These are phyloP conservation scores for Atrichornis clamosus DNA, from an alignment of 2,113 vertebrate species.

Conservation along the genomic window DNA sequence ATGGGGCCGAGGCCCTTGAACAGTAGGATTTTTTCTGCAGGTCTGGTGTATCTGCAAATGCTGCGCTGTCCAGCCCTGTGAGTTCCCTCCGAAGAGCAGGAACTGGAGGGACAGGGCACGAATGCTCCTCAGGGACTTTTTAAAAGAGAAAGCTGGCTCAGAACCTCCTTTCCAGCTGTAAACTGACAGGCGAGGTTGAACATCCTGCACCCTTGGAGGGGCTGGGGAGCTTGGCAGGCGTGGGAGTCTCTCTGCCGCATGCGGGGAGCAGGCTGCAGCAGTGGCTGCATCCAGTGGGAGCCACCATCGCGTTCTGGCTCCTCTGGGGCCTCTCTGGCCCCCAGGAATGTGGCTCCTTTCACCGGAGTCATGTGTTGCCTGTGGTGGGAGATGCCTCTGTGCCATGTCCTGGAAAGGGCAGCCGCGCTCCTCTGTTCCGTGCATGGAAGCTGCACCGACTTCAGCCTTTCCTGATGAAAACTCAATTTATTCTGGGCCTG, in stretches of 20 bases:
- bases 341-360: background rate
- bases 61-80: background rate
- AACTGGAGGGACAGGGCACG: background rate
- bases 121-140: background rate
- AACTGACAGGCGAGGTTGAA: background rate
- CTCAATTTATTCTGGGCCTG: background rate
- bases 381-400: background rate
- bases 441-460: rapidly evolving
- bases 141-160: background rate
- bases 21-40: background rate
- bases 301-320: rapidly evolving
- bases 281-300: background rate
- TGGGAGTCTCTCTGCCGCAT: rapidly evolving
- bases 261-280: background rate
- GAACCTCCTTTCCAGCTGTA: background rate
- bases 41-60: background rate
- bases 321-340: background rate
- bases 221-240: background rate
- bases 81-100: background rate
- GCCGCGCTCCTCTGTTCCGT: rapidly evolving
- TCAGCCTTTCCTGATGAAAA: background rate
- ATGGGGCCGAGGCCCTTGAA: background rate
- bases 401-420: background rate
- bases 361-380: rapidly evolving
- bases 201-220: rapidly evolving